Evolutionary conservation across 2,113 vertebrate species (phyloP).

Genomic region (Brachyhypopomus occidentalis): DNA sequence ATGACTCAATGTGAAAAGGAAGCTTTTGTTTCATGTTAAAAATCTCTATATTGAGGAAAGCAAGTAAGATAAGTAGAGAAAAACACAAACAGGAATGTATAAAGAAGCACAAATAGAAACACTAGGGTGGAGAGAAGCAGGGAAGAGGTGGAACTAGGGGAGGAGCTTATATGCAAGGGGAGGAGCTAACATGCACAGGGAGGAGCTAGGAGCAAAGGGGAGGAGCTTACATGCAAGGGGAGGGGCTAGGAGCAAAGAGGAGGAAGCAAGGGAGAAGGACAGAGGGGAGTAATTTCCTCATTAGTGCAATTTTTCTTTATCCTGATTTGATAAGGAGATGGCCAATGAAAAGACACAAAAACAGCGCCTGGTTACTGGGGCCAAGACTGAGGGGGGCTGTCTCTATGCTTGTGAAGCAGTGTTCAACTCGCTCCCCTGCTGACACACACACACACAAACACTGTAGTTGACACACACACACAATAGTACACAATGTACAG

Average conservation of each 20-base stretch:
- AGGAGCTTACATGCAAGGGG: slow-evolving; percentile 19
- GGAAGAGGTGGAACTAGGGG: not conserved
- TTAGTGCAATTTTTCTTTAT: slow-evolving; percentile 60
- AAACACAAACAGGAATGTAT: slow-evolving; percentile 63
- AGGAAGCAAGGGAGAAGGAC: slow-evolving; percentile 22
- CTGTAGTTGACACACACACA: too few species aligned
- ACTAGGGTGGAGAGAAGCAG: slow-evolving; percentile 6
- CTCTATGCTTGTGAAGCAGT: slow-evolving; percentile 73
- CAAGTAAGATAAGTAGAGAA: slow-evolving; percentile 48
- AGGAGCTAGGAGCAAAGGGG: slow-evolving; percentile 47
- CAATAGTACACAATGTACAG: not conserved
- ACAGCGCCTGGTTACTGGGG: slow-evolving; percentile 71
- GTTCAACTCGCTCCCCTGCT: slow-evolving; percentile 33
- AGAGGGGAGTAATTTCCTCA: slow-evolving; percentile 58
- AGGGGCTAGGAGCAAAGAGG: slow-evolving; percentile 46
- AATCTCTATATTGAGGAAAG: slow-evolving; percentile 1
- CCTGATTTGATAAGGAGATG: slow-evolving; percentile 61
- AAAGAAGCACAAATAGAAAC: slow-evolving; percentile 67
- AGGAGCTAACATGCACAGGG: too few species aligned
- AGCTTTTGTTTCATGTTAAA: not conserved
- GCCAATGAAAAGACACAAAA: slow-evolving; percentile 64
- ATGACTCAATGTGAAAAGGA: not conserved
- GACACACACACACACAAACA: not conserved
- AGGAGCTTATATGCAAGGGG: not conserved
- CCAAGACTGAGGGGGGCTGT: slow-evolving; percentile 59